Evolutionary conservation across 2,797 vertebrate species (phyloP).

Genomic region (Acrocephalus scirpaceus): DNA sequence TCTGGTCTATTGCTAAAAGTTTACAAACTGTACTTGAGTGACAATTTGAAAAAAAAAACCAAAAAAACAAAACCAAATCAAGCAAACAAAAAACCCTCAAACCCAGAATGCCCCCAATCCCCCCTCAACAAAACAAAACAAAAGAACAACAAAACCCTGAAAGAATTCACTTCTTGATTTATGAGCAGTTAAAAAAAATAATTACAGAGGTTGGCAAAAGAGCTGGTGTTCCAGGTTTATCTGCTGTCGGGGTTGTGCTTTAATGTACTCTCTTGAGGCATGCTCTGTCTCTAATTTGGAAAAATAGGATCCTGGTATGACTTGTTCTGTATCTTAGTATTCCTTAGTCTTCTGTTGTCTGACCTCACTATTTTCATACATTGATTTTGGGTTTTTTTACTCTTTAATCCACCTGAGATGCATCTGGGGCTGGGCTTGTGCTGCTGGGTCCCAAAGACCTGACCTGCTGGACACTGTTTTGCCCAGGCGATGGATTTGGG

Average conservation of each 20-base stretch:
- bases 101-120: not conserved
- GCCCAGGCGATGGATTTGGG: not conserved
- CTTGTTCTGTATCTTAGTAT: conserved; percentile 51
- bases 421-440: conserved; percentile 34
- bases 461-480: conserved; percentile 30
- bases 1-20: not conserved
- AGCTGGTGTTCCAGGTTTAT: conserved; percentile 19
- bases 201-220: not conserved
- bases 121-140: not conserved
- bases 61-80: not conserved
- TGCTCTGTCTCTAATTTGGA: not conserved
- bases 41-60: not conserved
- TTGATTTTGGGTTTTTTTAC: not conserved
- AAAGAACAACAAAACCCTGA: not conserved
- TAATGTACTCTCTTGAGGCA: conserved; percentile 10
- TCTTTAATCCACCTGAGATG: conserved; percentile 10
- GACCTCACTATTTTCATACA: conserved; percentile 10
- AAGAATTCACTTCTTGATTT: not conserved
- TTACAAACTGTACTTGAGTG: not conserved
- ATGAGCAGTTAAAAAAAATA: not conserved
- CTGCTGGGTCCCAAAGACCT: conserved; percentile 18
- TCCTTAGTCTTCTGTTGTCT: conserved; percentile 61
- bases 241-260: not conserved
- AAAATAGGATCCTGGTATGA: conserved; percentile 26
- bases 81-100: not conserved